phyloP scores from a whole-genome alignment of 2,113 vertebrate species.

The Halichoeres trimaculatus region DNA sequence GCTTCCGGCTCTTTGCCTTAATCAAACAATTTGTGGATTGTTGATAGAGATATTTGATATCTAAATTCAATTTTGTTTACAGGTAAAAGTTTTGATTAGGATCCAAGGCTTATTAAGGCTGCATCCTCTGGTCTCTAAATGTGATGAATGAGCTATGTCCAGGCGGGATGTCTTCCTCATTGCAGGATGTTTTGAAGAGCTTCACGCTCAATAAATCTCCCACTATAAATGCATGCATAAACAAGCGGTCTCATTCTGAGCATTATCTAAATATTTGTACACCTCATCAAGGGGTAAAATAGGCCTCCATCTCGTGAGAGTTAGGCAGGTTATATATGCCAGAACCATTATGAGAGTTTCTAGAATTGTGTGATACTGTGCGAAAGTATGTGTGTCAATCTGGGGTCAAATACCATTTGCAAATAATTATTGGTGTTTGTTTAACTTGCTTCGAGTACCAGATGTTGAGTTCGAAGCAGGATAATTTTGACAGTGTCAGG shows the following conservation, averaged over 20 bases:
- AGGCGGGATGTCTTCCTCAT: conserved; percentile 31
- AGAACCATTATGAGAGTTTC: conserved; percentile 42
- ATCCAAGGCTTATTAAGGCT: conserved; percentile 14
- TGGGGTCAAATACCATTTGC: conserved; percentile 63
- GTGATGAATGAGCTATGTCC: conserved; percentile 49
- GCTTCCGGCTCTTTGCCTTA: conserved; percentile 43
- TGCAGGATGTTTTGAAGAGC: conserved; percentile 63
- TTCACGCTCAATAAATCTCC: conserved; percentile 54
- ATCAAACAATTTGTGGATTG: conserved; percentile 25
- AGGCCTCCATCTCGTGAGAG: conserved; percentile 45
- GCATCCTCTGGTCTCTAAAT: conserved; percentile 12
- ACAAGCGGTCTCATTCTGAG: conserved; percentile 61
- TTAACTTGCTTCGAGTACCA: conserved; percentile 55
- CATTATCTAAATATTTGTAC: conserved; percentile 67
- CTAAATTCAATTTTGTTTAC: background rate
- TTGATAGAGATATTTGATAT: background rate
- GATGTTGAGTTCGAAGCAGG: conserved; percentile 43
- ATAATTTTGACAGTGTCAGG: conserved; percentile 41
- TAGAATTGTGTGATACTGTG: conserved; percentile 34
- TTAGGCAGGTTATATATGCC: conserved; percentile 36
- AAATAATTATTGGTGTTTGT: conserved; percentile 70
- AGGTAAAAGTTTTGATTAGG: background rate
- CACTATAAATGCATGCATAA: conserved; percentile 58
- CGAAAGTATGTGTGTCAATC: conserved; percentile 54
- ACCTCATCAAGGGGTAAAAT: conserved; percentile 49